These are phyloP conservation scores for Drepana falcataria DNA, from an alignment of 2,888 invertebrate species.

Conservation along the genomic window DNA sequence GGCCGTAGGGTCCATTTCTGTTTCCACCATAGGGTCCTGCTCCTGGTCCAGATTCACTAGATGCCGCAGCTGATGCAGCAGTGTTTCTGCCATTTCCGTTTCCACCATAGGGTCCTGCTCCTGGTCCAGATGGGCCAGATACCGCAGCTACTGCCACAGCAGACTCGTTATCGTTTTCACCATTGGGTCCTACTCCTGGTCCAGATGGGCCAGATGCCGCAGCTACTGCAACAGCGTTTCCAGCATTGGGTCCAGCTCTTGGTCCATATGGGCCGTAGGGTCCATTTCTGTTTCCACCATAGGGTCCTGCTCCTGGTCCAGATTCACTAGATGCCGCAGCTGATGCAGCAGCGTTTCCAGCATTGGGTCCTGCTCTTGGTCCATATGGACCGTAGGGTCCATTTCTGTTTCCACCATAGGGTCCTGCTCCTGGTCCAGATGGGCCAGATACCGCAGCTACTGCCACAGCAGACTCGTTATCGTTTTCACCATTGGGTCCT, in stretches of 20 bases:
- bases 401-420: neutral
- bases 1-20: neutral
- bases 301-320: neutral
- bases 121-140: neutral
- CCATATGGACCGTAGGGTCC: constrained; percentile 3
- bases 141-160: neutral
- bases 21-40: neutral
- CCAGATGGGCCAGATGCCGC: constrained; percentile 4
- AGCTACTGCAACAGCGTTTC: neutral
- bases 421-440: neutral
- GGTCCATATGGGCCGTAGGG: constrained; percentile 1
- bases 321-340: constrained; percentile 3
- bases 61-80: constrained; percentile 1
- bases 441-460: neutral
- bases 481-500: neutral
- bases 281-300: neutral
- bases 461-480: too few species aligned
- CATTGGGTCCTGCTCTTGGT: neutral
- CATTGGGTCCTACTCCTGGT: neutral
- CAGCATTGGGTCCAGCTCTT: neutral
- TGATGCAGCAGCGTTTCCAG: constrained; percentile 3
- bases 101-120: neutral
- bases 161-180: neutral
- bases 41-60: neutral
- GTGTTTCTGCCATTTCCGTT: neutral